phyloP scores from a whole-genome alignment of 1,140 invertebrate genomes.

The Nasonia vitripennis region DNA sequence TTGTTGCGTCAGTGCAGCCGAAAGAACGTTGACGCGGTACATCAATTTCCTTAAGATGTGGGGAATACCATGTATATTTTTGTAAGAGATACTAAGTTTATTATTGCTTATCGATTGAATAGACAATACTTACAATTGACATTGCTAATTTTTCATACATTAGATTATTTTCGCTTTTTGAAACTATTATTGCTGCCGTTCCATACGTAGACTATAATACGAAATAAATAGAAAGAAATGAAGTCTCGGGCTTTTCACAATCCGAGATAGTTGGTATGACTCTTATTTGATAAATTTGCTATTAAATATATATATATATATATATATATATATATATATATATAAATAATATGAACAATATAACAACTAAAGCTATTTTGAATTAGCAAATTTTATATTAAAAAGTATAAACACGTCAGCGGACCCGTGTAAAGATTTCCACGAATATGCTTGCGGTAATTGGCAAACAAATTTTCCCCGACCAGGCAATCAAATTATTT shows the following conservation, averaged over 20 bases:
- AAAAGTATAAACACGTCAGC: constrained; percentile 36
- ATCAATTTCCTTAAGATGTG: not conserved
- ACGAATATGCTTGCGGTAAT: constrained; percentile 39
- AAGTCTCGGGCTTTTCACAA: not conserved
- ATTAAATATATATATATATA: not conserved
- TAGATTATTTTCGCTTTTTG: too few relatives aligned
- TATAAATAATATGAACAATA: too few relatives aligned
- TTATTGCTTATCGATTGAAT: too few relatives aligned
- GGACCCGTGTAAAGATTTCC: constrained; percentile 42
- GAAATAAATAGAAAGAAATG: not conserved
- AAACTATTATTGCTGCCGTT: too few relatives aligned
- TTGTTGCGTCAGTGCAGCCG: not conserved
- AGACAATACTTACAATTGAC: too few relatives aligned
- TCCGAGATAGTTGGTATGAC: not conserved
- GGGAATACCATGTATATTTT: not conserved
- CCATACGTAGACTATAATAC: not conserved
- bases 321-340: too few relatives aligned
- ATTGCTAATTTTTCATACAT: too few relatives aligned
- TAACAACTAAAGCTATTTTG: not conserved
- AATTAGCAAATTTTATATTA: not conserved
- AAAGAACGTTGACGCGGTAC: not conserved
- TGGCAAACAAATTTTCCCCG: constrained; percentile 36
- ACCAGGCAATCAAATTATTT: constrained; percentile 5
- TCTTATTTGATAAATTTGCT: not conserved
- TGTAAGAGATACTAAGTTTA: not conserved